A percentile compares a stretch with the other conserved stretches of the same genome.
Evolutionary conservation across 2,888 invertebrate genomes (phyloP).

Genomic region (Phortica okadai): DNA sequence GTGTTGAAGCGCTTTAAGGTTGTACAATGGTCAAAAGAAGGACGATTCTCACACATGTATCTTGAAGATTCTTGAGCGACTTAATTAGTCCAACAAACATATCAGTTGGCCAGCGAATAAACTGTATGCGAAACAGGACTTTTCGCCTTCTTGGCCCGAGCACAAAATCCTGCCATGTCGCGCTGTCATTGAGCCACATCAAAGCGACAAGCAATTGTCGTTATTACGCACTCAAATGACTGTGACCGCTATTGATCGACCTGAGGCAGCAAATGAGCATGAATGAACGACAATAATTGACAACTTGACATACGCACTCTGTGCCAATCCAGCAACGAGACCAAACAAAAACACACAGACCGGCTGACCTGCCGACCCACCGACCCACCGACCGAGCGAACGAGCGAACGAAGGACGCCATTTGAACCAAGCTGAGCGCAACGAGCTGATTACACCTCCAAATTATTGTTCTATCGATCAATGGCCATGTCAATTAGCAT

Average conservation of each 20-base stretch:
- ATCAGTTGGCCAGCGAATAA: too few species aligned
- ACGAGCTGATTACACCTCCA: background rate
- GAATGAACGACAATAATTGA: constrained; percentile 20
- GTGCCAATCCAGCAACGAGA: background rate
- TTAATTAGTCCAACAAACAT: too few species aligned
- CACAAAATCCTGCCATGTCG: background rate
- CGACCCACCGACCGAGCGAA: too few species aligned
- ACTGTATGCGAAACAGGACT: too few species aligned
- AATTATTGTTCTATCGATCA: constrained; percentile 29
- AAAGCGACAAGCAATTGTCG: constrained; percentile 28
- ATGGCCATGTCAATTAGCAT: constrained; percentile 23
- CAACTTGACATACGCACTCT: constrained; percentile 15
- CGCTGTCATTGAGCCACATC: background rate
- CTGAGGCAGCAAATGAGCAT: background rate
- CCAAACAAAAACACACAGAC: background rate
- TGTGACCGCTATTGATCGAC: background rate
- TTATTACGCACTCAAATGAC: constrained; percentile 32
- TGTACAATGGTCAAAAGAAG: too few species aligned
- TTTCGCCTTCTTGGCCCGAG: too few species aligned
- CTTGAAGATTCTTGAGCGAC: too few species aligned
- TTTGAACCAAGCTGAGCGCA: too few species aligned
- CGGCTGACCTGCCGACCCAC: too few species aligned
- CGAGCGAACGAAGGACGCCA: too few species aligned
- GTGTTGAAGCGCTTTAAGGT: background rate
- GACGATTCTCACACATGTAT: too few species aligned